Conservation (phyloP, 2,797 vertebrate genomes). For the Spea hammondii region DNA sequence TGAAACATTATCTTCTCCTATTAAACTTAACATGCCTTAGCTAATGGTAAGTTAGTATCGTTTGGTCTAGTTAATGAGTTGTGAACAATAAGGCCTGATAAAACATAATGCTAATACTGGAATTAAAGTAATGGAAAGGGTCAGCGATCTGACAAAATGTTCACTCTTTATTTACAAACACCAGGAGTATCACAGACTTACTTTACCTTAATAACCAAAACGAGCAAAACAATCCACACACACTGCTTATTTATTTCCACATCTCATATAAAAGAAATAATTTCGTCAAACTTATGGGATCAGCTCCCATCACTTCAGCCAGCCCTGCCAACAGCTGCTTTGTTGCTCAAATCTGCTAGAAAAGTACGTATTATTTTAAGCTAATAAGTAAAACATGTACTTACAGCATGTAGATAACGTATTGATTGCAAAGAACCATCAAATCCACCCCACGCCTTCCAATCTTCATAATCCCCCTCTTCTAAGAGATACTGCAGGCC, state of each 20-base stretch:
- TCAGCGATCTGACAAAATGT: neutral
- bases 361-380: neutral
- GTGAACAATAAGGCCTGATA: constrained; percentile 23
- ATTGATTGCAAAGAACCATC: constrained; percentile 69
- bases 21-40: constrained; percentile 23
- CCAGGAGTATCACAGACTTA: neutral
- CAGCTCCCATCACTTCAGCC: too few relatives aligned
- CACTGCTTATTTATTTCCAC: too few relatives aligned
- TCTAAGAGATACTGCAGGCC: constrained; percentile 79
- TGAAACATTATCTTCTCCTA: constrained; percentile 16
- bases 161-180: neutral
- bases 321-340: too few relatives aligned
- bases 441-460: constrained; percentile 61
- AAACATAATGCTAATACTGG: constrained; percentile 27
- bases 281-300: too few relatives aligned
- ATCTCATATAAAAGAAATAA: too few relatives aligned
- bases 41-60: constrained; percentile 13
- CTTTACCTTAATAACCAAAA: too few relatives aligned
- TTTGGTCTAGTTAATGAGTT: constrained; percentile 23
- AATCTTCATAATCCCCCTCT: constrained; percentile 77
- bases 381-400: constrained; percentile 52
- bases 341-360: too few relatives aligned
- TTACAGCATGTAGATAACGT: constrained; percentile 78
- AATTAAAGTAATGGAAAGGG: constrained; percentile 1
- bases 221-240: too few relatives aligned